Evolutionary conservation across 2,797 vertebrate genomes (phyloP).

Genomic region (Gouania willdenowi): DNA sequence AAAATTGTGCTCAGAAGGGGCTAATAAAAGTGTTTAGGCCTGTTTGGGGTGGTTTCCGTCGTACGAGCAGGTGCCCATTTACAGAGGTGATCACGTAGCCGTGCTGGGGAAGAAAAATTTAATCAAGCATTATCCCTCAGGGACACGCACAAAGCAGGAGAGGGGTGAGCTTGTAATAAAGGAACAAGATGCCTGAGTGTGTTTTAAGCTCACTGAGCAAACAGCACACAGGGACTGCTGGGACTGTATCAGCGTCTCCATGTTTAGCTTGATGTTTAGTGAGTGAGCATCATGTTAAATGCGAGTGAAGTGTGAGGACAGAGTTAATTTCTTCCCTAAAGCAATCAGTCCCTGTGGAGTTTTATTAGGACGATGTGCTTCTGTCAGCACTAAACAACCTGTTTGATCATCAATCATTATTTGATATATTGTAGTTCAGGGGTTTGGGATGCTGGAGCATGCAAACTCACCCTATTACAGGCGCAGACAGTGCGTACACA

Average conservation of each 20-base stretch:
- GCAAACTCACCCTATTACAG: no score
- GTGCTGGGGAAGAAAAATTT: not conserved
- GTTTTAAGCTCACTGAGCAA: constrained; percentile 5
- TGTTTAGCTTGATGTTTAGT: not conserved
- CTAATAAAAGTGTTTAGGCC: not conserved
- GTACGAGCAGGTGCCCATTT: not conserved
- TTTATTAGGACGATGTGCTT: not conserved
- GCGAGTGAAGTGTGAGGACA: not conserved
- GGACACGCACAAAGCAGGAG: not conserved
- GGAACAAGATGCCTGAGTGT: constrained; percentile 7
- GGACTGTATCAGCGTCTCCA: constrained; percentile 8
- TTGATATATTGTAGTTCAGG: no score
- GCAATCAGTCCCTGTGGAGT: not conserved
- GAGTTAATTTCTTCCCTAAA: not conserved
- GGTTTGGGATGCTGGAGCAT: no score
- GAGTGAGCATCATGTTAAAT: constrained; percentile 3
- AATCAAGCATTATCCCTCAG: constrained; percentile 8
- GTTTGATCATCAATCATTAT: no score
- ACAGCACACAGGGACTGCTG: constrained; percentile 9
- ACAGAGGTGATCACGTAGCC: not conserved
- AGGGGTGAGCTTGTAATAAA: constrained; percentile 8
- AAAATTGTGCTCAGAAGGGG: not conserved
- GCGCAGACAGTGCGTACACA: no score
- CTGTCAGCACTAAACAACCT: not conserved
- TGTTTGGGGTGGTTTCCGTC: not conserved